A percentile compares a stretch with the other conserved stretches of the same genome.
Evolutionary conservation across 2,113 vertebrate species (phyloP).

Genomic region (Sylvietta virens): DNA sequence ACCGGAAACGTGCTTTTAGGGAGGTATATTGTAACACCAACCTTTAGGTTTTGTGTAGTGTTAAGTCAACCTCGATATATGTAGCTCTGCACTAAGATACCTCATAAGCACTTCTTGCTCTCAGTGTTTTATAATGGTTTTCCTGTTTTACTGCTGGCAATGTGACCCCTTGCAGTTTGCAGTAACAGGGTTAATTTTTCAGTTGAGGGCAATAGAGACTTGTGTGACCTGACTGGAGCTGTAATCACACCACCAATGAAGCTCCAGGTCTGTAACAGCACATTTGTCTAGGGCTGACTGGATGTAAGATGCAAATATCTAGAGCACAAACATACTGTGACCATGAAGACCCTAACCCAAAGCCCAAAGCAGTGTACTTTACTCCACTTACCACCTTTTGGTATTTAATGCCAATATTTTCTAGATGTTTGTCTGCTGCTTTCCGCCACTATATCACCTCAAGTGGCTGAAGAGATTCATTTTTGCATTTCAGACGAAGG

Average conservation of each 20-base stretch:
- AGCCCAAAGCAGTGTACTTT: neutral
- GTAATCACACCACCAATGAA: neutral
- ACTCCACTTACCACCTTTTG: neutral
- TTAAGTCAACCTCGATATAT: neutral
- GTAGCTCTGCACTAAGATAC: neutral
- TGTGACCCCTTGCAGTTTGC: neutral
- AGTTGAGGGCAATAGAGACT: neutral
- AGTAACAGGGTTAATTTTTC: conserved; percentile 14
- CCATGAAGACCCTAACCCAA: neutral
- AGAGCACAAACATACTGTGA: neutral
- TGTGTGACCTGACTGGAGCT: neutral
- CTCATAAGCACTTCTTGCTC: neutral
- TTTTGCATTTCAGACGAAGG: neutral
- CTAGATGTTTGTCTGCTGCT: neutral
- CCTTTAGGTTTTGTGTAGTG: neutral
- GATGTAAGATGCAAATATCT: neutral
- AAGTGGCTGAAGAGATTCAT: neutral
- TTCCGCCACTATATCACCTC: neutral
- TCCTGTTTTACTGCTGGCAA: neutral
- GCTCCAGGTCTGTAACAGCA: neutral
- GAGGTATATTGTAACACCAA: too few species aligned
- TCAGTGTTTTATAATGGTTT: neutral
- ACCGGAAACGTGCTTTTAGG: too few species aligned
- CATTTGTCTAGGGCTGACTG: neutral
- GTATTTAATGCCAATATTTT: neutral